These are phyloP conservation scores for Biston stratarius DNA, from an alignment of 2,888 invertebrate species.

Conservation along the genomic window DNA sequence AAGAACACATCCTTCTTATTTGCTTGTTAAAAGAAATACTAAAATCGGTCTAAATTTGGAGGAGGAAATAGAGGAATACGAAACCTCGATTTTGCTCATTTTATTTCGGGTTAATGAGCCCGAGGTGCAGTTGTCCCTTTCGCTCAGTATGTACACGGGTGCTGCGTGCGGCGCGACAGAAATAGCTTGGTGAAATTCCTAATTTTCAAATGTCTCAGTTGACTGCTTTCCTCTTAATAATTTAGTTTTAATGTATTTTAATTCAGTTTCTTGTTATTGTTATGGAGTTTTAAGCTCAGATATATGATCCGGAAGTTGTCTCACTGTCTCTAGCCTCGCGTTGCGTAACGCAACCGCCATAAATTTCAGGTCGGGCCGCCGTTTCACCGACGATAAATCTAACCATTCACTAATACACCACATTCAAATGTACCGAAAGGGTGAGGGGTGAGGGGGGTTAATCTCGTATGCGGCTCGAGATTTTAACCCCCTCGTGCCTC, in stretches of 20 bases:
- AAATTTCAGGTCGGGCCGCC: slow-evolving; percentile 70
- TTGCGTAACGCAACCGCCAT: slow-evolving; percentile 55
- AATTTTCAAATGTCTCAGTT: too few relatives aligned
- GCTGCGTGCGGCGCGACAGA: too few relatives aligned
- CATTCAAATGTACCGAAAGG: slow-evolving; percentile 75
- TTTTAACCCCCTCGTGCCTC: slow-evolving; percentile 34
- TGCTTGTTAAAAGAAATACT: too few relatives aligned
- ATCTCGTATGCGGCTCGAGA: slow-evolving; percentile 48
- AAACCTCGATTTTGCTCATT: too few relatives aligned
- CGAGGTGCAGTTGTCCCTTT: too few relatives aligned
- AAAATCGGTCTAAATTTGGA: too few relatives aligned
- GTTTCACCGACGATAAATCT: slow-evolving; percentile 75
- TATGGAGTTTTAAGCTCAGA: neutral
- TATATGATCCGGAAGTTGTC: slow-evolving; percentile 25
- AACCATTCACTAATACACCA: slow-evolving; percentile 79
- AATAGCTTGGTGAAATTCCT: too few relatives aligned
- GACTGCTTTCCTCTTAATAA: too few relatives aligned
- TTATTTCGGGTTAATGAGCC: too few relatives aligned
- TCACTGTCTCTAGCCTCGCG: slow-evolving; percentile 34
- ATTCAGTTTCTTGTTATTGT: neutral
- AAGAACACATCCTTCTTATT: too few relatives aligned
- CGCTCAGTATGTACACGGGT: too few relatives aligned
- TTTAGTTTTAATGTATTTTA: neutral
- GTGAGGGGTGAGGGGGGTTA: slow-evolving; percentile 42
- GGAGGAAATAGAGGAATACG: too few relatives aligned